Evolutionary conservation across 2,888 invertebrate species (phyloP), one percentile per base, ranked within the genome.

Genomic region (Noctua janthina): DNA sequence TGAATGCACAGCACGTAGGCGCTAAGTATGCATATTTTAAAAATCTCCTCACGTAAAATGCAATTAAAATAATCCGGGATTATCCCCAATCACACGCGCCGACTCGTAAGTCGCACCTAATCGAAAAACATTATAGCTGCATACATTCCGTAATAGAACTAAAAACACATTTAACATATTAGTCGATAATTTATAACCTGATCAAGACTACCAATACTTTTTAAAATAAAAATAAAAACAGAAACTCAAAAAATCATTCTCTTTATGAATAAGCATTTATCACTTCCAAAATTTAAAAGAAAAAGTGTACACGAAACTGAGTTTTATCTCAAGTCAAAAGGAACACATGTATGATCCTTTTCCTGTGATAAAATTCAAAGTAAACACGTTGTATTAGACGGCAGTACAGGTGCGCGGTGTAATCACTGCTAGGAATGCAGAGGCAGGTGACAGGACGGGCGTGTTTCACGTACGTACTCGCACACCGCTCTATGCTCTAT

Each of bases 391-490:
- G 89, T 88, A 92, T 85, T 90, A 88, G 81, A 89, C 70, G 82
- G 74, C 73, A 56, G 74, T 86, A 89, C 96, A 96, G 96, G 96
- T 96, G 96, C 91, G 92, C 87, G 92, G 93, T 90, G 92, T 94
- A 96, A 96, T 96, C 96, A 95, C 95, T 91, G 94, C 93, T 76
- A 92, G 96, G 96, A 96, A 96, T 96, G 96, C 91, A 88, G 92
- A 84, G 91, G 95, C 96, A 96, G 96, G 96, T 96, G 96, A 96
- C 96, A 96, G 96, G 95, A 96, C 94, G 94, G 93, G 91, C 93
- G 90, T 91, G 92, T 90, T 91, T 90, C 82, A 79, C 74, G 83
- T 76, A 76, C 76, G 73, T 74, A 77, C 78, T 82, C 71, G 68
- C 74, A 86, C 89, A 90, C 87, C 89, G 89, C 85, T 90, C 82